These are phyloP conservation scores for Lamprologus speciosus DNA, from an alignment of 2,113 vertebrate genomes.

Conservation along the genomic window DNA sequence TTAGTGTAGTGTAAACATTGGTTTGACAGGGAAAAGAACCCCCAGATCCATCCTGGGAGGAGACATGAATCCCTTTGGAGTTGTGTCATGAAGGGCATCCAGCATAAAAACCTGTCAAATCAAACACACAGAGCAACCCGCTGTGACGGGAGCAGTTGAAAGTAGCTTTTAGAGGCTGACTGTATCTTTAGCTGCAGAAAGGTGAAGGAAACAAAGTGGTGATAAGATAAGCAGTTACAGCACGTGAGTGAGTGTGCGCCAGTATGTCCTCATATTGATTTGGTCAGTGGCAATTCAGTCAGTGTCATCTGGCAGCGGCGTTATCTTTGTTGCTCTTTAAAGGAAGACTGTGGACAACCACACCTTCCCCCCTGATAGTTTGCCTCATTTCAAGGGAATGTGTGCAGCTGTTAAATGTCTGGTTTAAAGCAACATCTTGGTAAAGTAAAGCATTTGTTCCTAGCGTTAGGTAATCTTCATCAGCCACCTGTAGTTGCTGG, in stretches of 20 bases:
- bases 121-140: neutral
- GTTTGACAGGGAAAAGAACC: neutral
- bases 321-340: neutral
- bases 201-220: neutral
- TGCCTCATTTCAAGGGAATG: neutral
- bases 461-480: neutral
- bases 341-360: neutral
- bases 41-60: neutral
- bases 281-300: neutral
- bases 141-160: neutral
- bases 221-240: neutral
- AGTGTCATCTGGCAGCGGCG: neutral
- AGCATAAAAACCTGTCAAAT: neutral
- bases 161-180: neutral
- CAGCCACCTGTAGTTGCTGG: neutral
- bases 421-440: neutral
- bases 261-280: neutral
- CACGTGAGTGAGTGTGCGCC: neutral
- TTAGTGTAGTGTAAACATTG: rapidly evolving
- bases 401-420: neutral
- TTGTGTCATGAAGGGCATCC: neutral
- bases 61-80: neutral
- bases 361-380: neutral
- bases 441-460: neutral
- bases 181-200: conserved; percentile 15